phyloP scores from a whole-genome alignment of 2,113 vertebrate species.

The Eurypyga helias region DNA sequence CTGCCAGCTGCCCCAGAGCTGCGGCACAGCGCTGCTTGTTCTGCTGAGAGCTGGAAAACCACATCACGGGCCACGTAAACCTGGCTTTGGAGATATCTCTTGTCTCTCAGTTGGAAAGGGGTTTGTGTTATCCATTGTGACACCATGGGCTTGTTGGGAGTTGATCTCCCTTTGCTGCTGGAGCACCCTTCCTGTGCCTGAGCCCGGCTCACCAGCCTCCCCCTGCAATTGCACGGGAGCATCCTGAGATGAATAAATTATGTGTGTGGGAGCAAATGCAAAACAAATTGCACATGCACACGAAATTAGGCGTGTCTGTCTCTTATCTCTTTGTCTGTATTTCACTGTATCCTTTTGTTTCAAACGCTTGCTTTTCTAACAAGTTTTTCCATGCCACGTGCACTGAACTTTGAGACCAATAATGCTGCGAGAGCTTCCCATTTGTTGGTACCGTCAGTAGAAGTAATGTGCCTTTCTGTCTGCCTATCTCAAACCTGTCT shows the following conservation, averaged over 20 bases:
- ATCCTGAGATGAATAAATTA: neutral
- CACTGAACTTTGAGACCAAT: neutral
- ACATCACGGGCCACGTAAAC: accelerated
- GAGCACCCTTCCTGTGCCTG: neutral
- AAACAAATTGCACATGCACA: neutral
- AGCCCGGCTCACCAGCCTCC: neutral
- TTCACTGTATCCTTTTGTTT: neutral
- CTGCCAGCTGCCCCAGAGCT: neutral
- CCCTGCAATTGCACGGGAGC: neutral
- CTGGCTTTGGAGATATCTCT: neutral
- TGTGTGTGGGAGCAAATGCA: neutral
- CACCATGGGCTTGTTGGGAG: neutral
- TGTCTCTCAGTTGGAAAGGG: neutral
- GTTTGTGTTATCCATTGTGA: accelerated
- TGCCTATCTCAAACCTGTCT: neutral
- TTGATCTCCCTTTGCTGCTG: neutral
- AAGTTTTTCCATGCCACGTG: neutral
- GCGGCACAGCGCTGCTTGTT: neutral
- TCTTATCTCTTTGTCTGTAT: neutral
- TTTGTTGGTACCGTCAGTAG: neutral
- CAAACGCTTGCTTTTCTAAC: neutral
- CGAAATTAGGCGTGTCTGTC: accelerated
- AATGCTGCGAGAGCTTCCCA: neutral
- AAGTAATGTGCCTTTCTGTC: neutral
- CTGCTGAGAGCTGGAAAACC: neutral